Percentiles rank a stretch among this genome's conserved stretches.
These are phyloP conservation scores for Plumapathes pennacea DNA, from an alignment of 92 coral and sea anemone species.

Conservation along the genomic window DNA sequence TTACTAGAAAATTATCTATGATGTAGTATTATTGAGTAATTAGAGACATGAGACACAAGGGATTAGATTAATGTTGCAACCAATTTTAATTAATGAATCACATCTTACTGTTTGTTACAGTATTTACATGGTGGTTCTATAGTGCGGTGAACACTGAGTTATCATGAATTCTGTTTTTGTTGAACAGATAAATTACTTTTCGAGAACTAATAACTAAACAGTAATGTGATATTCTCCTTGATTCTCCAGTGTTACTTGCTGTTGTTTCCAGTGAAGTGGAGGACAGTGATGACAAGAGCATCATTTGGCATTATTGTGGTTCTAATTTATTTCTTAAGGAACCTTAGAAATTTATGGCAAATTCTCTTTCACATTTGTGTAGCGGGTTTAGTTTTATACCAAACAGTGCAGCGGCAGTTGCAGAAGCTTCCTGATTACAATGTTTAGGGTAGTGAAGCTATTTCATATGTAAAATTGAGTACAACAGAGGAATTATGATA, in stretches of 20 bases:
- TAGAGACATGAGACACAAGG: too few species aligned
- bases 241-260: constrained; percentile 72
- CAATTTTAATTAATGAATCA: too few species aligned
- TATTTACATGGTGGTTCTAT: too few species aligned
- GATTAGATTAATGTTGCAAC: too few species aligned
- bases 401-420: constrained; percentile 71
- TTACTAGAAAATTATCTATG: too few species aligned
- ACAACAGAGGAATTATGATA: too few species aligned
- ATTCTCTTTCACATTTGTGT: constrained; percentile 69
- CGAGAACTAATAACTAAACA: too few species aligned
- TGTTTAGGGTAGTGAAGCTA: constrained; percentile 43
- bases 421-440: constrained; percentile 92
- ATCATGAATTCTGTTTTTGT: too few species aligned
- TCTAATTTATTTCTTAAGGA: constrained; percentile 63
- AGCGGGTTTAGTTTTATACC: constrained; percentile 62
- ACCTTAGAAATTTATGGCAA: constrained; percentile 88
- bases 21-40: too few species aligned
- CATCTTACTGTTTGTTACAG: too few species aligned
- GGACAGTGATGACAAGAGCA: constrained; percentile 60
- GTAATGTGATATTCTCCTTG: background rate
- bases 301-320: constrained; percentile 49
- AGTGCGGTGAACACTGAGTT: too few species aligned
- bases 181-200: too few species aligned
- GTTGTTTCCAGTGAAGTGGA: constrained; percentile 66
- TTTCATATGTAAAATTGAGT: background rate